phyloP scores from a whole-genome alignment of 2,113 vertebrate species.

The Spheniscus mendiculus region DNA sequence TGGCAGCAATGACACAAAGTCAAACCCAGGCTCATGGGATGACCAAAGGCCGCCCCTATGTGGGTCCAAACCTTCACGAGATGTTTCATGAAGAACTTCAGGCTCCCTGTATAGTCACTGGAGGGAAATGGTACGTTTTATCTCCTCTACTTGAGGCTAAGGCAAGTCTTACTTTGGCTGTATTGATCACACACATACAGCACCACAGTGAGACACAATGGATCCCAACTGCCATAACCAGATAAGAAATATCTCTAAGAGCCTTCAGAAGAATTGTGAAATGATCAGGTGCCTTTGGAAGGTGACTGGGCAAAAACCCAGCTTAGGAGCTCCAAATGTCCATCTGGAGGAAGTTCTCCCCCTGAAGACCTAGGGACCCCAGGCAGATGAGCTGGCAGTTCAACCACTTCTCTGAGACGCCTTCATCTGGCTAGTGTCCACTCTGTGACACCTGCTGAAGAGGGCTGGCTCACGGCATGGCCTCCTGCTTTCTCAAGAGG shows the following conservation, averaged over 20 bases:
- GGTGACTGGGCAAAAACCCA: neutral
- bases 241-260: neutral
- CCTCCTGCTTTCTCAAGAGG: neutral
- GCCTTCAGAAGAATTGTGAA: neutral
- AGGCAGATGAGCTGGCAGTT: neutral
- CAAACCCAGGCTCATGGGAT: neutral
- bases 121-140: neutral
- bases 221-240: neutral
- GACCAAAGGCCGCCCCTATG: neutral
- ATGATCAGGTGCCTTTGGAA: neutral
- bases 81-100: neutral
- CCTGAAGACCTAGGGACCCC: neutral
- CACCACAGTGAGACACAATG: neutral
- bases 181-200: neutral
- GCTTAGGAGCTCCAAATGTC: neutral
- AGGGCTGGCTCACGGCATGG: accelerated
- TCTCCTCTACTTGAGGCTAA: neutral
- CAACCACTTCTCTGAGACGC: neutral
- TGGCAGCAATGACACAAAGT: neutral
- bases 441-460: neutral
- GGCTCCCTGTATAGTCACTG: neutral
- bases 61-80: neutral
- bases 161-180: neutral
- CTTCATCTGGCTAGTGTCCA: neutral
- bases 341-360: neutral